Percentiles rank a stretch among this genome's conserved stretches.
Conservation (phyloP, 2,888 invertebrate genomes). For the Eledona agricola region DNA sequence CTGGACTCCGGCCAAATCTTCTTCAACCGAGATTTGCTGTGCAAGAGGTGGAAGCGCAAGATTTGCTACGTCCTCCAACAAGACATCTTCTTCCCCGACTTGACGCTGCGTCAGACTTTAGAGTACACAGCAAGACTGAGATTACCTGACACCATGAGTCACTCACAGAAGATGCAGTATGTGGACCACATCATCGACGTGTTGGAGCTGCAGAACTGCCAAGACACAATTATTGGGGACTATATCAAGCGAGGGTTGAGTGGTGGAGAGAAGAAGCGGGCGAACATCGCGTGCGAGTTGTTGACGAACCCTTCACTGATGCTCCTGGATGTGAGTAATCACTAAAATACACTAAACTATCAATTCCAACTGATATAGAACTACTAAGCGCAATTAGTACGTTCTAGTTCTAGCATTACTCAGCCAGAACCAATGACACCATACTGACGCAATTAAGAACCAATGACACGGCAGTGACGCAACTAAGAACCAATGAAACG, state of each 20-base stretch:
- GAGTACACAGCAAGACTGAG: conserved; percentile 68
- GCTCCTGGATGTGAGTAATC: conserved; percentile 81
- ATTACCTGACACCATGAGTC: conserved; percentile 76
- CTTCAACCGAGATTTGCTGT: conserved; percentile 58
- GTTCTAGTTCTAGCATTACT: no score
- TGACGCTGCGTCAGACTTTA: conserved; percentile 80
- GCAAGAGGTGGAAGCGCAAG: conserved; percentile 72
- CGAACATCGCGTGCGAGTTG: conserved; percentile 83
- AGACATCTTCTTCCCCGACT: conserved; percentile 81
- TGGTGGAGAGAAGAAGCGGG: conserved; percentile 85
- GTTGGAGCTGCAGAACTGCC: conserved; percentile 76
- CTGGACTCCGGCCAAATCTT: conserved; percentile 70
- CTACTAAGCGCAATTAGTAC: no score
- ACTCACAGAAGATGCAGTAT: conserved; percentile 77
- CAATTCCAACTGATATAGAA: no score
- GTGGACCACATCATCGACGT: conserved; percentile 81
- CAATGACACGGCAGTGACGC: no score
- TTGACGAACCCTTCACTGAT: conserved; percentile 82
- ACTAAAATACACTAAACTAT: no score
- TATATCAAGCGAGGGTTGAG: conserved; percentile 78
- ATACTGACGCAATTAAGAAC: no score
- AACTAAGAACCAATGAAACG: no score
- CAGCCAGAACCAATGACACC: no score
- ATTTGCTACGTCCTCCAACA: conserved; percentile 85
- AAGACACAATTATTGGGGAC: conserved; percentile 82